Evolutionary conservation across 2,888 invertebrate genomes (phyloP), one percentile per base, ranked within the genome.

Genomic region (Tetragonisca angustula): DNA sequence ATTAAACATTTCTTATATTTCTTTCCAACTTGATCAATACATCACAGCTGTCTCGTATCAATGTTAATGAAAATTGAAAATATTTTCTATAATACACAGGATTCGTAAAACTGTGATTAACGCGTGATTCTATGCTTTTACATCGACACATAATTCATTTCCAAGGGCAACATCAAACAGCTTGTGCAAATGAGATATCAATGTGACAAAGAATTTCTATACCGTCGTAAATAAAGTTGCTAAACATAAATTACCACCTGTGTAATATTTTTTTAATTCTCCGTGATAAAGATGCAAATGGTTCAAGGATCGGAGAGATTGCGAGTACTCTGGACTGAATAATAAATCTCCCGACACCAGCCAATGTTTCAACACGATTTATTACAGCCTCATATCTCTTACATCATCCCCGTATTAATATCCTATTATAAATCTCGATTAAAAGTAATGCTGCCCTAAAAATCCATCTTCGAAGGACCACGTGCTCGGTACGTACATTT

Each of bases 401-500:
- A 3, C 15, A 19, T 49, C 61, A 49, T 27, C 27, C 24, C 27
- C 27, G 5, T 32, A n/a, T n/a, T 62, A 64, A 62, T 62, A 52
- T n/a, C 52, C 68, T n/a, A 59, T 61, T 68, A 68, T 68, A 76
- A 68, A 68, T 68, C 76, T 50, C 68, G 56, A 49, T 59, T 32
- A 59, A 49, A 61, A 13, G 17, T 15, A 24, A 61, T 13, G 9
- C 4, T n/a, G 2, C 61, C 32, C n/a, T n/a, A 50, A 49, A 32
- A 50, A 68, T 68, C 54, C 15, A 24, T 56, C 27, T 36, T 6
- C 36, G 65, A 36, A n/a, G 68, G 27, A 4, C 43, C 43, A 11
- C 43, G 9, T 43, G 2, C 9, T 43, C 43, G 43, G 43, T 36
- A 9, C 36, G 36, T 36, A 43, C 43, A 43, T 43, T 43, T 43